Conservation (phyloP, 2,888 invertebrate genomes). For the Stegophylla sp. region DNA sequence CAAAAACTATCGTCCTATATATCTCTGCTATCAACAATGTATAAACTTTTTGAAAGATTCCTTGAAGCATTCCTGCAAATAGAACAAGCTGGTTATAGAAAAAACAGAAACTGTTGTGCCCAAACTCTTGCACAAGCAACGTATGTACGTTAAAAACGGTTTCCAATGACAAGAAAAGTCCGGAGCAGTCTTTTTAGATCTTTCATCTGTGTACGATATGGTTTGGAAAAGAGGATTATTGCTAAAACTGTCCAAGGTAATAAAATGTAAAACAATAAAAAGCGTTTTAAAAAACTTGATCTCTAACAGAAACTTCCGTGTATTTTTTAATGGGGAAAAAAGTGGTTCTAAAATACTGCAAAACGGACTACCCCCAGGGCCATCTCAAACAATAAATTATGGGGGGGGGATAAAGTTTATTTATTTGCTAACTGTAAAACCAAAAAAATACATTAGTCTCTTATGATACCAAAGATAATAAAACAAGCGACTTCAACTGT, state of each 20-base stretch:
- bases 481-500: too few relatives aligned
- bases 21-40: background rate
- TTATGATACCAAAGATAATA: too few relatives aligned
- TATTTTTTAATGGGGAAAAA: background rate
- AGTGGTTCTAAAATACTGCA: background rate
- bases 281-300: background rate
- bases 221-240: background rate
- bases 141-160: slow-evolving; percentile 1
- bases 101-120: slow-evolving; percentile 15
- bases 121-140: slow-evolving; percentile 2
- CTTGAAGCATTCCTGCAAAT: background rate
- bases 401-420: too few relatives aligned
- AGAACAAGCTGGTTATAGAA: background rate
- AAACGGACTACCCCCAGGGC: background rate
- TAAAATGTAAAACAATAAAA: background rate
- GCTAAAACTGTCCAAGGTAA: background rate
- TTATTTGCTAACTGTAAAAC: too few relatives aligned
- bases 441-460: too few relatives aligned
- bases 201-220: background rate
- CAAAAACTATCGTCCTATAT: background rate
- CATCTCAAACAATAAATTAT: too few relatives aligned
- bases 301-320: background rate
- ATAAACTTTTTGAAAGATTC: slow-evolving; percentile 7
- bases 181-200: background rate
- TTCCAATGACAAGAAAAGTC: slow-evolving; percentile 2